phyloP scores from a whole-genome alignment of 2,113 vertebrate genomes.

The Vidua macroura region DNA sequence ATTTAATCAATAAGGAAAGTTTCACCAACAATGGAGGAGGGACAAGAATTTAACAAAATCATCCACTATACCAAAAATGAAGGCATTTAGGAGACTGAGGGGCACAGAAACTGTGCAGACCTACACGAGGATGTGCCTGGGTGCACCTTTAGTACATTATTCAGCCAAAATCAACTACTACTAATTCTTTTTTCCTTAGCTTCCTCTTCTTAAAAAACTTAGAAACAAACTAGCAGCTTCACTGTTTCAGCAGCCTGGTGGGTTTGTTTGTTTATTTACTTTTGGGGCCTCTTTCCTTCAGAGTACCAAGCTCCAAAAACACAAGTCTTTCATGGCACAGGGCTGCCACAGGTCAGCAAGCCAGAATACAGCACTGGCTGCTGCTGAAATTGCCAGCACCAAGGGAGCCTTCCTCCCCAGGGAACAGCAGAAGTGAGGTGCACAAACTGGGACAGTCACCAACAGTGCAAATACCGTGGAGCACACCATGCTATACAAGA shows the following conservation, averaged over 20 bases:
- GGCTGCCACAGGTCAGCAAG: neutral
- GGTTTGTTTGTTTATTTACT: neutral
- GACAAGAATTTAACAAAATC: neutral
- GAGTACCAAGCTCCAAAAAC: neutral
- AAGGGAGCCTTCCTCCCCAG: neutral
- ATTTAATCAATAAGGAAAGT: neutral
- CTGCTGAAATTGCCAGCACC: neutral
- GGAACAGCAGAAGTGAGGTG: neutral
- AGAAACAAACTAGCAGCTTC: neutral
- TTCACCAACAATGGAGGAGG: neutral
- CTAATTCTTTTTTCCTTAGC: neutral
- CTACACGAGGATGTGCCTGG: neutral
- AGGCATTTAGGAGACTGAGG: neutral
- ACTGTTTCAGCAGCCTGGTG: neutral
- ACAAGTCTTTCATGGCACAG: neutral
- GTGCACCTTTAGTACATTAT: neutral
- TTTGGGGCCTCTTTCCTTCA: neutral
- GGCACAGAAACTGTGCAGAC: neutral
- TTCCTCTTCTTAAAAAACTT: neutral
- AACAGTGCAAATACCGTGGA: rapidly evolving
- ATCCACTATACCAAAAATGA: neutral
- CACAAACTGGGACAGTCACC: neutral
- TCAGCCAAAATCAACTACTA: neutral
- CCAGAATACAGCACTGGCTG: neutral
- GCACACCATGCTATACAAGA: rapidly evolving